Evolutionary conservation across 1,140 invertebrate genomes (phyloP).

Genomic region (Lepidostoma basale): DNA sequence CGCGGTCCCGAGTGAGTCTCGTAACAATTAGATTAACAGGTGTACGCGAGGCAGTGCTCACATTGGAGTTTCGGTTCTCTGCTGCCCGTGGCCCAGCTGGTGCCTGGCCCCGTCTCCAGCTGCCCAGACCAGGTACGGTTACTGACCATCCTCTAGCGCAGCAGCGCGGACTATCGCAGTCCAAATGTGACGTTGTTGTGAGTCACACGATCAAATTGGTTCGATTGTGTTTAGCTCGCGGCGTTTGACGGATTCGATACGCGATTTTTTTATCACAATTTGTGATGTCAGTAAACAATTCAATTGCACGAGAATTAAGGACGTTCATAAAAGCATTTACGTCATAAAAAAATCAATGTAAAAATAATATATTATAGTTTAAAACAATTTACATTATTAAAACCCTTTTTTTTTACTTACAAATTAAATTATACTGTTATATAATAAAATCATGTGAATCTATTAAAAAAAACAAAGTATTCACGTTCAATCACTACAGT

Average conservation of each 20-base stretch:
- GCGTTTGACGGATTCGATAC: constrained; percentile 18
- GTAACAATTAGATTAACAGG: constrained; percentile 9
- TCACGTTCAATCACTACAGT: too few relatives aligned
- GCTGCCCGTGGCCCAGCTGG: not conserved
- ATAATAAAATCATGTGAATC: too few relatives aligned
- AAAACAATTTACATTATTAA: too few relatives aligned
- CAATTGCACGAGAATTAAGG: not conserved
- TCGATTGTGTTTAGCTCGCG: constrained; percentile 9
- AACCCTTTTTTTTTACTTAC: too few relatives aligned
- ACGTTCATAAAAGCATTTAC: not conserved
- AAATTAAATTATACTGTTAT: too few relatives aligned
- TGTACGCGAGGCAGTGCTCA: not conserved
- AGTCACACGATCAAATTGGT: constrained; percentile 6
- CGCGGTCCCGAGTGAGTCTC: not conserved
- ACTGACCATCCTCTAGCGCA: not conserved
- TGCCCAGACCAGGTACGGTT: not conserved
- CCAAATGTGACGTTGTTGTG: constrained; percentile 11
- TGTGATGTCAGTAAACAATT: constrained; percentile 8
- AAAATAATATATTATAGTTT: too few relatives aligned
- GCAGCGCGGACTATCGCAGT: not conserved
- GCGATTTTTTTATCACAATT: constrained; percentile 21
- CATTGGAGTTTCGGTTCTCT: constrained; percentile 5
- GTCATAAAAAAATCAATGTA: too few relatives aligned
- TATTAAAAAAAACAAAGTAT: too few relatives aligned
- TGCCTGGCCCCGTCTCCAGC: not conserved